These are phyloP conservation scores for Brenthis daphne DNA, from an alignment of 2,888 invertebrate species.

Conservation along the genomic window DNA sequence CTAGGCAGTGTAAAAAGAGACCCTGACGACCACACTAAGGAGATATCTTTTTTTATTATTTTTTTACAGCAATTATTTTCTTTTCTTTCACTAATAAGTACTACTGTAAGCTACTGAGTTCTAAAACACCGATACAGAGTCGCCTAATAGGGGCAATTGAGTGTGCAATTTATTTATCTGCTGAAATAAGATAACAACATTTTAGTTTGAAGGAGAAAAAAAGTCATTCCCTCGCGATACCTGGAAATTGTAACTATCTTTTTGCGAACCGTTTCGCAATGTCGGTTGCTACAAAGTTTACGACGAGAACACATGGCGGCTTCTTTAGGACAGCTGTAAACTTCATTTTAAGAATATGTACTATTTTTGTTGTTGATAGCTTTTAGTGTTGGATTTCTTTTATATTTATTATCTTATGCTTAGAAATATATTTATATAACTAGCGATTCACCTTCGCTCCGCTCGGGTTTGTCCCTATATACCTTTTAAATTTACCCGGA, in stretches of 20 bases:
- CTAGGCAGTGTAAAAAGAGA: too few relatives aligned
- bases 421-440: too few relatives aligned
- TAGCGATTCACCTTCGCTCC: too few relatives aligned
- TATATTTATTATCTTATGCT: neutral
- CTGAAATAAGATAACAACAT: neutral
- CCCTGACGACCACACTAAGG: too few relatives aligned
- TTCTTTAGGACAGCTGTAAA: conserved; percentile 2
- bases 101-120: too few relatives aligned
- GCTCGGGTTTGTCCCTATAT: too few relatives aligned
- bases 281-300: conserved; percentile 23
- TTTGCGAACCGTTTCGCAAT: conserved; percentile 17
- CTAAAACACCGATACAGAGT: too few relatives aligned
- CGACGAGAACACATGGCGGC: conserved; percentile 15
- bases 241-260: conserved; percentile 16
- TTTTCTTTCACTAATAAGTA: too few relatives aligned
- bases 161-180: neutral
- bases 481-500: too few relatives aligned
- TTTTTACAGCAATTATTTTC: too few relatives aligned
- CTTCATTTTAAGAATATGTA: neutral
- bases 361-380: neutral
- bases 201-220: neutral
- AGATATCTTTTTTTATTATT: too few relatives aligned
- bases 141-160: too few relatives aligned
- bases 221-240: neutral
- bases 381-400: neutral